phyloP scores from a whole-genome alignment of 2,797 vertebrate genomes.

The Gambelia wislizenii region DNA sequence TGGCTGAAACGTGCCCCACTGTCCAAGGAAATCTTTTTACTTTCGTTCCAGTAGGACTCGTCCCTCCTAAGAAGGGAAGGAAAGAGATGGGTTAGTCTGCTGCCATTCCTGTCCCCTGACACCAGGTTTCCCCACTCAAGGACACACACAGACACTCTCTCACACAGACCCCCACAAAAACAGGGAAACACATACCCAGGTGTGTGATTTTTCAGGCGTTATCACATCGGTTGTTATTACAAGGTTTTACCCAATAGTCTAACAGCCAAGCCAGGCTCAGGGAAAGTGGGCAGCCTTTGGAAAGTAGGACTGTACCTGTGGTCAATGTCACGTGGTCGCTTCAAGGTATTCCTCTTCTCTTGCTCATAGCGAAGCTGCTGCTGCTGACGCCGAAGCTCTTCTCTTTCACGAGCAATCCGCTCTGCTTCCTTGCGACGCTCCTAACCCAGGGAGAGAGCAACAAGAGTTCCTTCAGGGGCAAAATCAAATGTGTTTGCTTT shows the following conservation, averaged over 20 bases:
- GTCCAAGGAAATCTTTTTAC: slow-evolving; percentile 92
- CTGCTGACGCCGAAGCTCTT: slow-evolving; percentile 95
- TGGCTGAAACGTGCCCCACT: slow-evolving; percentile 89
- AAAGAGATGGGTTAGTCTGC: too few relatives aligned
- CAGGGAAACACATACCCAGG: too few relatives aligned
- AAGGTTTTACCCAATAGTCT: too few relatives aligned
- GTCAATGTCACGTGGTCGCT: slow-evolving; percentile 93
- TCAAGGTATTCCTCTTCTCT: slow-evolving; percentile 94
- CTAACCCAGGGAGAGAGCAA: slow-evolving; percentile 69
- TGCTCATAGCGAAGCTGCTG: slow-evolving; percentile 97
- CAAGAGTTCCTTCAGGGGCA: background rate
- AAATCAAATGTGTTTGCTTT: too few relatives aligned
- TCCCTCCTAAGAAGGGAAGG: slow-evolving; percentile 82
- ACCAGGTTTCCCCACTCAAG: too few relatives aligned
- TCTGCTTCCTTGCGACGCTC: slow-evolving; percentile 96
- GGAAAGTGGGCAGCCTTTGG: accelerated
- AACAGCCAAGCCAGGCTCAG: background rate
- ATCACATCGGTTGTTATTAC: too few relatives aligned
- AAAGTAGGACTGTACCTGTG: slow-evolving; percentile 83
- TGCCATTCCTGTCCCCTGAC: background rate
- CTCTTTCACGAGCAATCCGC: slow-evolving; percentile 93
- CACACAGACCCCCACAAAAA: too few relatives aligned
- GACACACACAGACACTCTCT: background rate
- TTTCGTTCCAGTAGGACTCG: slow-evolving; percentile 93
- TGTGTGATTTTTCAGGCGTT: too few relatives aligned